Conservation (phyloP, 1,140 invertebrate genomes). For the Anoplolepis gracilipes region DNA sequence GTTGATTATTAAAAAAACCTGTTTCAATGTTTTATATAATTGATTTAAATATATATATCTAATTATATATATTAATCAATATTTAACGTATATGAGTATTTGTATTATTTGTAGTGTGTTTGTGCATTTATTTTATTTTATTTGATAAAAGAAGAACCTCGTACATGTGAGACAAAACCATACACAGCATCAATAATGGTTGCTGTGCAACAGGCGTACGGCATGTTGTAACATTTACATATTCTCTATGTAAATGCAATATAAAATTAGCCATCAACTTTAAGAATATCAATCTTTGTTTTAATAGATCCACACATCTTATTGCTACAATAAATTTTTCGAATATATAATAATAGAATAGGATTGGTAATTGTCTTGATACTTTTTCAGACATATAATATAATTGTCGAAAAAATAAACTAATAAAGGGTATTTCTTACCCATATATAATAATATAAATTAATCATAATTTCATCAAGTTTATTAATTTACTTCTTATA, state of each 20-base stretch:
- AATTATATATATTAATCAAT: neutral
- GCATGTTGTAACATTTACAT: too few species aligned
- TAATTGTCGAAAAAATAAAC: neutral
- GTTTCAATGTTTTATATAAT: neutral
- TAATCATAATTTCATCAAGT: neutral
- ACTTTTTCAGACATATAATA: neutral
- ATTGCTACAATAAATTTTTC: too few species aligned
- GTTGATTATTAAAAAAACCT: too few species aligned
- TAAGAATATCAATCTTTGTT: neutral
- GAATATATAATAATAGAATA: too few species aligned
- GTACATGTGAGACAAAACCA: neutral
- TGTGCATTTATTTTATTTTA: neutral
- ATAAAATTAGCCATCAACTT: neutral
- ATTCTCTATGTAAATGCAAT: neutral
- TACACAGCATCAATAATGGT: constrained; percentile 17
- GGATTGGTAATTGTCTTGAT: neutral
- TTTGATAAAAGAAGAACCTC: neutral
- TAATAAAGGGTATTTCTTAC: neutral
- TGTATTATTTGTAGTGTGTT: too few species aligned
- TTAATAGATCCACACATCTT: too few species aligned
- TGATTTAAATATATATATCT: neutral
- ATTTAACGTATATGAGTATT: neutral
- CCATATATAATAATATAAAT: constrained; percentile 1
- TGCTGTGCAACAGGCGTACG: constrained; percentile 19
- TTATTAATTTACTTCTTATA: too few species aligned